Conservation (phyloP, 2,113 vertebrate genomes). For the Pogonocichla stellata region DNA sequence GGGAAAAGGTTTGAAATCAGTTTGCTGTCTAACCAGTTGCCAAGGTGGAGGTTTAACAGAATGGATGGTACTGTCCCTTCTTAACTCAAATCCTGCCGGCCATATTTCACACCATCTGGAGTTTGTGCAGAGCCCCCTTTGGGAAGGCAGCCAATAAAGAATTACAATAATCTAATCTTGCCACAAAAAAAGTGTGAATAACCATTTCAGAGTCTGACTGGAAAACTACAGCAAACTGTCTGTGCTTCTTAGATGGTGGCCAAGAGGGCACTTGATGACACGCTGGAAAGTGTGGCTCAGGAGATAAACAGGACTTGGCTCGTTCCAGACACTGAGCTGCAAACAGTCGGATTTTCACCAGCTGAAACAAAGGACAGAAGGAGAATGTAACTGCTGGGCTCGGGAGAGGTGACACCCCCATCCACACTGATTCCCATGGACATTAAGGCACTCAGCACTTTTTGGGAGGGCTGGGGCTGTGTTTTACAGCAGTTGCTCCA, state of each 20-base stretch:
- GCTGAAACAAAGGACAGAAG: background rate
- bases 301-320: background rate
- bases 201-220: slow-evolving; percentile 33
- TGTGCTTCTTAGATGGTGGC: background rate
- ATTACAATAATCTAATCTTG: slow-evolving; percentile 60
- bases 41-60: slow-evolving; percentile 24
- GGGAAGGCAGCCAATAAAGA: slow-evolving; percentile 34
- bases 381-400: background rate
- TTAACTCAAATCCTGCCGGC: slow-evolving; percentile 25
- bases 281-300: background rate
- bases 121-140: slow-evolving; percentile 26
- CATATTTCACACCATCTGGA: slow-evolving; percentile 58
- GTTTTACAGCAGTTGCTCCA: background rate
- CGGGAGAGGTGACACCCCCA: background rate
- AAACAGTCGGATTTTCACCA: background rate
- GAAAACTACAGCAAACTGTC: slow-evolving; percentile 45
- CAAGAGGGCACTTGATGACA: background rate
- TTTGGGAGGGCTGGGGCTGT: background rate
- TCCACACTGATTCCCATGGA: background rate
- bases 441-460: background rate
- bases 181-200: slow-evolving; percentile 35
- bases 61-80: slow-evolving; percentile 10
- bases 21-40: slow-evolving; percentile 28
- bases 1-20: background rate
- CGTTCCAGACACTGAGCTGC: fast-evolving